A percentile compares a stretch with the other conserved stretches of the same genome.
phyloP scores from a whole-genome alignment of 2,113 vertebrate species.

The Rafetus swinhoei region DNA sequence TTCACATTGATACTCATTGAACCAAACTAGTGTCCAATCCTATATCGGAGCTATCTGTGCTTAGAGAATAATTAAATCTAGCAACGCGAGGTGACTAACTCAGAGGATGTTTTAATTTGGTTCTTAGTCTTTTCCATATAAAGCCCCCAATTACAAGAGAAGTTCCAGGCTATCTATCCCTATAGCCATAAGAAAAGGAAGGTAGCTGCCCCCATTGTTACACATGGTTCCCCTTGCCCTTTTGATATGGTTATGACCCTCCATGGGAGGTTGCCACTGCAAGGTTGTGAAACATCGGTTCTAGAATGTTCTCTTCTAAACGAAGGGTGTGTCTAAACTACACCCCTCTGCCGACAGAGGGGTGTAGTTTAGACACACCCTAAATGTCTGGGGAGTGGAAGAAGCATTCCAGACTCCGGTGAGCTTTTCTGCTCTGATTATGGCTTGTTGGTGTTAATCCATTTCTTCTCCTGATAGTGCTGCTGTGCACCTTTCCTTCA shows the following conservation, averaged over 20 bases:
- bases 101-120: constrained; percentile 6
- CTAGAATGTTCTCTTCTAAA: too few relatives aligned
- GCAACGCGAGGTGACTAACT: constrained; percentile 5
- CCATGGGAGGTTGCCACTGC: too few relatives aligned
- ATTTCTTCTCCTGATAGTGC: neutral
- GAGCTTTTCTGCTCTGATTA: neutral
- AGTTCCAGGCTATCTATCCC: constrained; percentile 13
- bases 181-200: constrained; percentile 4
- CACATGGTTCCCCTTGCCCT: too few relatives aligned
- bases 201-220: neutral
- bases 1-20: neutral
- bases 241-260: too few relatives aligned
- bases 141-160: neutral
- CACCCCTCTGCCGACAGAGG: too few relatives aligned
- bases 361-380: too few relatives aligned
- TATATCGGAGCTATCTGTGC: neutral
- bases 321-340: too few relatives aligned
- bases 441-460: neutral
- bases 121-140: constrained; percentile 28
- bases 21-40: neutral
- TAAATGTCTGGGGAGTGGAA: too few relatives aligned
- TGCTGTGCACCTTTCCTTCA: neutral
- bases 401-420: too few relatives aligned
- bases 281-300: too few relatives aligned
- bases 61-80: neutral